phyloP scores from a whole-genome alignment of 2,888 invertebrate species.

The Parnassius smintheus region DNA sequence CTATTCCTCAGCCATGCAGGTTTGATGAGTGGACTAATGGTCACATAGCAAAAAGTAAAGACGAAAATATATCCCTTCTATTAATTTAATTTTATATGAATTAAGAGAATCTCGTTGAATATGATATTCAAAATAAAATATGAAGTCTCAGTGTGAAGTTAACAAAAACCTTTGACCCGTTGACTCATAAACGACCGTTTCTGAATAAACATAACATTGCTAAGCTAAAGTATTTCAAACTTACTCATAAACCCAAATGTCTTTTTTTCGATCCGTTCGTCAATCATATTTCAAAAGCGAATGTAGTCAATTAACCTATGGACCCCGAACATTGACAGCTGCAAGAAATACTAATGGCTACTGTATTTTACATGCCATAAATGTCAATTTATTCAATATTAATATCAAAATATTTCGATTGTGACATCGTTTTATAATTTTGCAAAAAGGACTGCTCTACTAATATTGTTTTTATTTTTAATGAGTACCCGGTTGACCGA shows the following conservation, averaged over 20 bases:
- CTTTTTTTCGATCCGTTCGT: slow-evolving; percentile 10
- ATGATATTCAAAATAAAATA: slow-evolving; percentile 1
- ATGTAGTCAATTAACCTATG: slow-evolving; percentile 22
- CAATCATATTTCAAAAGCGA: slow-evolving; percentile 17
- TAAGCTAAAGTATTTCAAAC: slow-evolving; percentile 1
- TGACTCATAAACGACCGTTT: not conserved
- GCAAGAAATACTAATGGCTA: slow-evolving; percentile 8
- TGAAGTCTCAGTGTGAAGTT: slow-evolving; percentile 1
- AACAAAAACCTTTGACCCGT: slow-evolving; percentile 14
- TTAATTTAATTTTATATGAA: too few relatives aligned
- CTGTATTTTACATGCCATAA: slow-evolving; percentile 8
- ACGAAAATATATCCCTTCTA: too few relatives aligned
- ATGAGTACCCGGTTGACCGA: too few relatives aligned
- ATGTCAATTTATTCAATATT: slow-evolving; percentile 11
- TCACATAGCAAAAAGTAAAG: too few relatives aligned
- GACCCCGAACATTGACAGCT: not conserved
- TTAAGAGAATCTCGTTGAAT: too few relatives aligned
- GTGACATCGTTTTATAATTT: not conserved
- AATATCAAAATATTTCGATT: slow-evolving; percentile 12
- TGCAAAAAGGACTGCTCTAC: too few relatives aligned
- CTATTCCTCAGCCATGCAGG: too few relatives aligned
- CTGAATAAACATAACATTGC: not conserved
- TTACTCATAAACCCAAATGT: not conserved
- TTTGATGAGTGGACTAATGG: too few relatives aligned
- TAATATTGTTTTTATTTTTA: too few relatives aligned